Evolutionary conservation across 2,888 invertebrate genomes (phyloP), one percentile per base, ranked within the genome.

Genomic region (Lobophora halterata): DNA sequence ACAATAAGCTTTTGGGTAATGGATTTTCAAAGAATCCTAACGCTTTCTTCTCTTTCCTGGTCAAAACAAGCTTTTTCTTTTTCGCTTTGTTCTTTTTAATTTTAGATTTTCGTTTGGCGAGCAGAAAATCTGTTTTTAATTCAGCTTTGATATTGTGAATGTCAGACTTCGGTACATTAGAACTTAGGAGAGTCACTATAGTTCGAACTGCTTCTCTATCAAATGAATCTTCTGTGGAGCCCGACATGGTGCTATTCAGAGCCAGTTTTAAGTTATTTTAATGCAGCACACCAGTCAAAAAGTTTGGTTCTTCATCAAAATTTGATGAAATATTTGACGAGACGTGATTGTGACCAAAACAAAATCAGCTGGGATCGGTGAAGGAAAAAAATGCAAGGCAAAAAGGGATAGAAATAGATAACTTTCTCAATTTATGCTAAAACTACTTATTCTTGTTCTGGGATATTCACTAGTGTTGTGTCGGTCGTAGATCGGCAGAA

Each of bases 1-100:
- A 95, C 44, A 89, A 89, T 44, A 95, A 79, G 41, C 90, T 88
- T 41, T 89, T 89, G 1, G 91, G 89, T 35, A 93, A 1, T 14
- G 37, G 26, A 34, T 43, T 73, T 31, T 88, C 88, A 56, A 92
- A 90, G 10, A 95, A 82, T 9, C 92, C 91, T 2, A 94, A 65
- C 1, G 78, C 53, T 36, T 89, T 88, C 45, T 91, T 90, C 58
- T 93, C 90, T 45, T 88, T 88, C 12, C 91, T 79, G 0, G 89
- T 90, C 9, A 93, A 67, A 16, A 83, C 85, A 11, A 75, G 78
- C 1, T 79, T 77, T 62, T 88, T 90, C 41, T 83, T 80, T 34
- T 75, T 75, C 0, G 52, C 54, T 30, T 71, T 88, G 29, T 76
- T 86, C 63, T 82, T 74, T 52, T 76, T 55, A 21, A 64, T 65